Conservation (phyloP, 2,888 invertebrate species). For the Diarsia mendica region DNA sequence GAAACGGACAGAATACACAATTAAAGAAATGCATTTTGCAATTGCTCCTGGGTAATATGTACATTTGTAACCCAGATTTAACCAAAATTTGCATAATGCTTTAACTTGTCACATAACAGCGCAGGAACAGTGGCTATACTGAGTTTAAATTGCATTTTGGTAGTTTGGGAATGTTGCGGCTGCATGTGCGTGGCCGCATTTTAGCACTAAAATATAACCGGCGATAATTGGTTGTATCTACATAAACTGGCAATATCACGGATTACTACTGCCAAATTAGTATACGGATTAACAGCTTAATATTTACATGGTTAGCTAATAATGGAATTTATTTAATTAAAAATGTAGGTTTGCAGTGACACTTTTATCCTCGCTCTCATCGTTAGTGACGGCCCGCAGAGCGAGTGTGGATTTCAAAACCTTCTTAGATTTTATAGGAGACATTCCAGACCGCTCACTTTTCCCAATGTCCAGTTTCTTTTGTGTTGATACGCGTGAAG, state of each 20-base stretch:
- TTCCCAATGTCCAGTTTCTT: constrained; percentile 50
- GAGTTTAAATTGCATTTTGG: constrained; percentile 86
- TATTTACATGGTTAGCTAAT: constrained; percentile 20
- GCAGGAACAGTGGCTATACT: constrained; percentile 78
- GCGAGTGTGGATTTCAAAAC: constrained; percentile 41
- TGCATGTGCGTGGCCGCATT: constrained; percentile 77
- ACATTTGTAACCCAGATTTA: constrained; percentile 81
- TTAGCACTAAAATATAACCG: constrained; percentile 77
- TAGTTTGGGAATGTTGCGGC: constrained; percentile 78
- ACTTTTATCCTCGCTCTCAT: constrained; percentile 14
- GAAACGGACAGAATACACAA: constrained; percentile 35
- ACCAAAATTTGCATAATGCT: constrained; percentile 84
- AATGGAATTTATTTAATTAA: constrained; percentile 23
- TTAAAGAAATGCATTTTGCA: constrained; percentile 67
- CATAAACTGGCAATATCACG: constrained; percentile 65
- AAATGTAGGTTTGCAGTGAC: constrained; percentile 10
- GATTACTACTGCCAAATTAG: constrained; percentile 62
- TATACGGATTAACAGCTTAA: constrained; percentile 58
- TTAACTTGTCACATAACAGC: constrained; percentile 84
- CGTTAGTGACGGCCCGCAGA: constrained; percentile 21
- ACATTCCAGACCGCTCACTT: constrained; percentile 52
- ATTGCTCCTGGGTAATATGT: constrained; percentile 71
- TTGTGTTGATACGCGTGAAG: constrained; percentile 60
- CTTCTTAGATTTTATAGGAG: constrained; percentile 52
- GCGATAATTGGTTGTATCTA: constrained; percentile 71